Conservation (phyloP, 2,888 invertebrate species). For the Microplitis manilae region DNA sequence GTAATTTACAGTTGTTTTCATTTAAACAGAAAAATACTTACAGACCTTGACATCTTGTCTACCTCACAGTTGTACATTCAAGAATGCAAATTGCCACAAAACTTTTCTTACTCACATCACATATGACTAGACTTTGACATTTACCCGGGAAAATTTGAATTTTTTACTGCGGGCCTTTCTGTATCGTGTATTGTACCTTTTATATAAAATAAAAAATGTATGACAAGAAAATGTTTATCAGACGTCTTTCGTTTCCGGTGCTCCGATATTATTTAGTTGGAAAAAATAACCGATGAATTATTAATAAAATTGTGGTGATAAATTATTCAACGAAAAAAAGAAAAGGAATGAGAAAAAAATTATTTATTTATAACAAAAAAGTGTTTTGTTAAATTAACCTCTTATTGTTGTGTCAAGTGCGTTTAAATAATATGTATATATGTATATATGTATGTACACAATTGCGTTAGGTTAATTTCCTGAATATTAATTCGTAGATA, state of each 20-base stretch:
- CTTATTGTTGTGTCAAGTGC: background rate
- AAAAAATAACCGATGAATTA: too few species aligned
- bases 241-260: background rate
- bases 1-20: conserved; percentile 13
- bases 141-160: background rate
- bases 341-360: background rate
- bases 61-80: conserved; percentile 21
- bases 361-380: background rate
- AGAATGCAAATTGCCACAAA: conserved; percentile 35
- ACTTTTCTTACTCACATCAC: background rate
- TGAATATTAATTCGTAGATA: conserved; percentile 1
- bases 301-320: background rate
- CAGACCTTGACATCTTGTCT: conserved; percentile 38
- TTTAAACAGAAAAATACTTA: conserved; percentile 5
- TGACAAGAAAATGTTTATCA: background rate
- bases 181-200: background rate
- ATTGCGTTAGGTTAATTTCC: background rate
- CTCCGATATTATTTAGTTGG: too few species aligned
- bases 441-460: background rate
- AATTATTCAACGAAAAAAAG: background rate
- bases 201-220: background rate
- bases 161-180: background rate
- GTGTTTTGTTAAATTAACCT: background rate
- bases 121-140: background rate
- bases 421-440: background rate